A percentile compares a stretch with the other conserved stretches of the same genome.
These are phyloP conservation scores for Aphrophora alni DNA, from an alignment of 2,888 invertebrate genomes.

Conservation along the genomic window DNA sequence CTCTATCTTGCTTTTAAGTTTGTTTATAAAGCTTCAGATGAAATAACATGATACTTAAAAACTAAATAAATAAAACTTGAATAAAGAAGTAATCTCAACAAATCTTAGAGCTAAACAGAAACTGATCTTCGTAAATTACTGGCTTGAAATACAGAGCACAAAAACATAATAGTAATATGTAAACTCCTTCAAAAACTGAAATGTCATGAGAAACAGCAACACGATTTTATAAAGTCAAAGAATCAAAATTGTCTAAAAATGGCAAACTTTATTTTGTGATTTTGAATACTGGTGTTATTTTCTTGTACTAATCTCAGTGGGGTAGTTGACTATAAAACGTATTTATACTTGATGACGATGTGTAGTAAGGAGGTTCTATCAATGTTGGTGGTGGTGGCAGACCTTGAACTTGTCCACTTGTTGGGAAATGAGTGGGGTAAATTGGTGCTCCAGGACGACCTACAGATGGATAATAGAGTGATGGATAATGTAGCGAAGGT, in stretches of 20 bases:
- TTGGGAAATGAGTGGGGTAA: neutral
- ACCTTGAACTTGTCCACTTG: neutral
- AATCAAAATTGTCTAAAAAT: neutral
- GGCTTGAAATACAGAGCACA: neutral
- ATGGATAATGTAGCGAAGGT: neutral
- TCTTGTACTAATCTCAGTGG: neutral
- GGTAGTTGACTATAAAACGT: neutral
- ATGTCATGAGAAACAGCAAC: neutral
- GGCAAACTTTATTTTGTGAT: neutral
- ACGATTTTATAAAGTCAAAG: neutral
- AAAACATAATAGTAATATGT: neutral
- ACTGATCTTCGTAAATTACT: neutral
- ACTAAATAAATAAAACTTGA: neutral
- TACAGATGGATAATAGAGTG: neutral
- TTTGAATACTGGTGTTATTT: neutral
- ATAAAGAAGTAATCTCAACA: neutral
- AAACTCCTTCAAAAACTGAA: neutral
- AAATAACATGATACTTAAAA: neutral
- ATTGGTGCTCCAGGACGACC: neutral
- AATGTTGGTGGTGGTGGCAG: neutral
- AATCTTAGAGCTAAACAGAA: constrained; percentile 3
- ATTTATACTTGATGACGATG: neutral
- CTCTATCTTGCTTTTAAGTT: neutral
- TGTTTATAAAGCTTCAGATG: neutral
- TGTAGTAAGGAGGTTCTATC: neutral